Conservation (phyloP, 2,797 vertebrate species). For the Cirrhinus mrigala region DNA sequence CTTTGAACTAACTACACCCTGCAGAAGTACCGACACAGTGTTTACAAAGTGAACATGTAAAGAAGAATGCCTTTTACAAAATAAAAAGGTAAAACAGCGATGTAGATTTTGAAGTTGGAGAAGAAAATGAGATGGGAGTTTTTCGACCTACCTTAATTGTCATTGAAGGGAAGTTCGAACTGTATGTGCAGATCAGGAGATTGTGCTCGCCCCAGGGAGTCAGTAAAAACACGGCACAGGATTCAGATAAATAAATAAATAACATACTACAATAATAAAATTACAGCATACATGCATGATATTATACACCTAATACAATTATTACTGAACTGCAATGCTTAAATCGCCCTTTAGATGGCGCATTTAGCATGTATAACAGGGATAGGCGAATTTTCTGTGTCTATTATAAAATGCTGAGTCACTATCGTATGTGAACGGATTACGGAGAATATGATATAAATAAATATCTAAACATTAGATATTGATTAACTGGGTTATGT, state of each 20-base stretch:
- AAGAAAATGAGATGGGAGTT: too few relatives aligned
- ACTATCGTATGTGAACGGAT: neutral
- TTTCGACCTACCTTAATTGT: too few relatives aligned
- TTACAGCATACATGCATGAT: neutral
- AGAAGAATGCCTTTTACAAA: too few relatives aligned
- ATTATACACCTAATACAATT: neutral
- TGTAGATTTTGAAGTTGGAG: too few relatives aligned
- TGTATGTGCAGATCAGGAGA: neutral
- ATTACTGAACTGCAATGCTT: neutral
- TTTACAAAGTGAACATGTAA: too few relatives aligned
- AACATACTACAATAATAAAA: neutral
- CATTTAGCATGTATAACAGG: neutral
- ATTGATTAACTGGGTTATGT: neutral
- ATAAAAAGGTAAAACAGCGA: too few relatives aligned
- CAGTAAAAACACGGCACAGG: neutral
- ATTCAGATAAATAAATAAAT: neutral
- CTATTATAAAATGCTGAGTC: neutral
- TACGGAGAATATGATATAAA: neutral
- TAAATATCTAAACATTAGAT: neutral
- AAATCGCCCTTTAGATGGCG: neutral
- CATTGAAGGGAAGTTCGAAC: neutral
- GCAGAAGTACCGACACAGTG: too few relatives aligned
- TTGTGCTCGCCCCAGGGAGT: neutral
- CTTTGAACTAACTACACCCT: too few relatives aligned
- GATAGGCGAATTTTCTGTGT: neutral